phyloP scores from a whole-genome alignment of 2,113 vertebrate species.

The Nothocercus nigrocapillus region DNA sequence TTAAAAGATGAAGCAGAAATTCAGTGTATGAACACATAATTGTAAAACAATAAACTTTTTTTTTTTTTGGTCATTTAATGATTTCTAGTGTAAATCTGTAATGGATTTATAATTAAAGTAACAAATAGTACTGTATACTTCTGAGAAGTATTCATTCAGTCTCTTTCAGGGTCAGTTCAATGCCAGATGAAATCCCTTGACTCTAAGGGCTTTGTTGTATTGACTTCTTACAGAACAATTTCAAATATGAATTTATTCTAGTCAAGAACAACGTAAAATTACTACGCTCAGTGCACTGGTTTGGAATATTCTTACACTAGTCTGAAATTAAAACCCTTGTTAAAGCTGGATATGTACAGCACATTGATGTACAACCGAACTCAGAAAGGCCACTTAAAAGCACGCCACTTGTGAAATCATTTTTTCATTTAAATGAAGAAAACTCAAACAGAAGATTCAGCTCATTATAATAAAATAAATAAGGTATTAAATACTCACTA shows the following conservation, averaged over 20 bases:
- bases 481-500: neutral
- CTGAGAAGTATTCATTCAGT: slow-evolving; percentile 7
- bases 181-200: slow-evolving; percentile 19
- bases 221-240: neutral
- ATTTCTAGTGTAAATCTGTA: slow-evolving; percentile 16
- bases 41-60: neutral
- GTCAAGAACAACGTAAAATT: neutral
- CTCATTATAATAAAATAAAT: neutral
- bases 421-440: neutral
- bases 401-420: neutral
- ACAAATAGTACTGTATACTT: neutral
- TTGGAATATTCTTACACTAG: neutral
- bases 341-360: neutral
- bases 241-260: neutral
- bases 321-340: neutral
- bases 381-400: neutral
- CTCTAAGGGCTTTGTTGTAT: neutral
- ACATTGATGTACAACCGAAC: neutral
- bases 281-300: neutral
- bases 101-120: neutral
- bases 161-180: neutral
- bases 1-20: neutral
- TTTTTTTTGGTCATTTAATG: neutral
- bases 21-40: neutral
- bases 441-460: neutral